Base-by-base conservation (phyloP, 2,888 invertebrate species). In the Eurytoma californica region DNA sequence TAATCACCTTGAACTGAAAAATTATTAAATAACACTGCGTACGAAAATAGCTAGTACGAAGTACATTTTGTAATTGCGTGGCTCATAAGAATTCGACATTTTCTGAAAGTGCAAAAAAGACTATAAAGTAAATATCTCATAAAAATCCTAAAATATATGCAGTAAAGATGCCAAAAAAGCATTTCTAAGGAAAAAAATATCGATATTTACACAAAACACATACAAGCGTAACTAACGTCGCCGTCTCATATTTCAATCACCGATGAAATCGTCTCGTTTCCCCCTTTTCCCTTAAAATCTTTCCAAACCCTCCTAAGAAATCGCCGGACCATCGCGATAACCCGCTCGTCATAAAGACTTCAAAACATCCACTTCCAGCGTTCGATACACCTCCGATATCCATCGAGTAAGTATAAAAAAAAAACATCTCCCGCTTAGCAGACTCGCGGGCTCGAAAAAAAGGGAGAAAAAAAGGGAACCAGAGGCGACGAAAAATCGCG, bases 401-500 rank as follows among this genome's bases (percentile, higher is more conserved):
- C 75, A 70, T 79, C 70, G 70, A 66, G 66, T 79, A 67, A 58
- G 24, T 49, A 30, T 14, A n/a, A 16, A 66, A 79, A 74, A 73
- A 72, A 49, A 12, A 16, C 24, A 30, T 39, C 16, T 51, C 49
- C 13, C 2, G 24, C 4, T 30, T 18, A 20, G 13, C 12, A 69
- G 53, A 74, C 66, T 39, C 39, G 39, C 39, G 39, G 7, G 9
- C 9, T 9, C 39, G 9, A 60, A 12, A 16, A n/a, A n/a, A 65
- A 18, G 65, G 24, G 28, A 28, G 66, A 72, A 57, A 30, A 63
- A 58, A 67, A 30, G 51, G 18, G 47, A 30, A n/a, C 20, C 12
- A 60, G 72, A 76, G 73, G 78, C 78, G 75, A 75, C 74, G 80
- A 81, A 81, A 81, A 78, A 81, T 81, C 78, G 57, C 49, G 24